Percentiles rank a stretch among this genome's conserved stretches.
These are phyloP conservation scores for Cariama cristata DNA, from an alignment of 2,113 vertebrate genomes.

Conservation along the genomic window DNA sequence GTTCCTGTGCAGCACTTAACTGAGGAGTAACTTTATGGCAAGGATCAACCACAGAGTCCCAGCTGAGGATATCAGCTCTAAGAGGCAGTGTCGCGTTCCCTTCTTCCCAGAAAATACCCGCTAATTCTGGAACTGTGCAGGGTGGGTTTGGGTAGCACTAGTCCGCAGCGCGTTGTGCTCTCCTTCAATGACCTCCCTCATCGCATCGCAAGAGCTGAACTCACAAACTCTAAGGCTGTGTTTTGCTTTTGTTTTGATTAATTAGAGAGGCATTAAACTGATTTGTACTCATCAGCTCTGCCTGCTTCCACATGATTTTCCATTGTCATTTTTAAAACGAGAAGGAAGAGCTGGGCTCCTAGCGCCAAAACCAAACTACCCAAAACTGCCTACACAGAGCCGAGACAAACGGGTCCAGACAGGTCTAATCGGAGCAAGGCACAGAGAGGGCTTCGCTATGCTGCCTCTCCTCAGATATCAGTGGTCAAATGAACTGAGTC, in stretches of 20 bases:
- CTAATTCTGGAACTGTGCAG: not conserved
- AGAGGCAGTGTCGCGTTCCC: not conserved
- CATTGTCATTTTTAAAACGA: not conserved
- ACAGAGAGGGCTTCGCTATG: not conserved
- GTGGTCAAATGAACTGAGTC: not conserved
- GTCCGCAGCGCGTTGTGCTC: not conserved
- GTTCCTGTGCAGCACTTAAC: not conserved
- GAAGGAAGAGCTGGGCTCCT: not conserved
- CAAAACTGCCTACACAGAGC: not conserved
- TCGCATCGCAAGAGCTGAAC: not conserved
- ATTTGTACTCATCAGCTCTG: not conserved
- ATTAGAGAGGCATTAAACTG: constrained; percentile 5
- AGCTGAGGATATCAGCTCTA: not conserved
- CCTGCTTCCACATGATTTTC: not conserved
- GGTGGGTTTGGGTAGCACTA: not conserved
- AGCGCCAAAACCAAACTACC: not conserved
- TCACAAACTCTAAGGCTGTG: not conserved
- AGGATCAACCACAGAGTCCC: not conserved
- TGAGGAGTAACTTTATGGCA: not conserved
- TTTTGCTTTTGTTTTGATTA: constrained; percentile 29
- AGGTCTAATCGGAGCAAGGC: not conserved
- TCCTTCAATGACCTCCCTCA: not conserved
- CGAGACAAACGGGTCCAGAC: not conserved
- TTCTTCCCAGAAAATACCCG: not conserved
- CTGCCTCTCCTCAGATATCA: not conserved